A percentile compares a stretch with the other conserved stretches of the same genome.
Evolutionary conservation across 2,797 vertebrate genomes (phyloP).

Genomic region (Notolepis coatsorum): DNA sequence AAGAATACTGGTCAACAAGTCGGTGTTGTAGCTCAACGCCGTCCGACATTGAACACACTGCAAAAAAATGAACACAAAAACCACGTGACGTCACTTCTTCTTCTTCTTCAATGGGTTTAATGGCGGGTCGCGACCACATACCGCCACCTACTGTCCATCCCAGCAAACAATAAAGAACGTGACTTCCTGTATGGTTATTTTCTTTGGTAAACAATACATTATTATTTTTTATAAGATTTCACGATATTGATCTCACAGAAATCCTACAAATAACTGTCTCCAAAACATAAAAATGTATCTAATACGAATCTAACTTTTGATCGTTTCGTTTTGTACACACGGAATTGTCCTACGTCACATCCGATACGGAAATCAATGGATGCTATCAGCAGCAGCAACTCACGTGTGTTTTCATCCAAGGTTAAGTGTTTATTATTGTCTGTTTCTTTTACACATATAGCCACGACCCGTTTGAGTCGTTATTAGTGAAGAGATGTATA

Average conservation of each 20-base stretch:
- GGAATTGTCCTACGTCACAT: conserved; percentile 41
- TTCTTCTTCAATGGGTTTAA: too few species aligned
- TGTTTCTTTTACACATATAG: not conserved
- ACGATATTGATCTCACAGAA: not conserved
- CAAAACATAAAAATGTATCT: not conserved
- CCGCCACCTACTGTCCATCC: too few species aligned
- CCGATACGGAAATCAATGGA: conserved; percentile 39
- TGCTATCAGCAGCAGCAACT: not conserved
- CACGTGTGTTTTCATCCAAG: conserved; percentile 17
- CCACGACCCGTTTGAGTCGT: not conserved
- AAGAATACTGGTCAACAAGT: not conserved
- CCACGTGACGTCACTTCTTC: conserved; percentile 46
- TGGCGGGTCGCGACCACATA: too few species aligned
- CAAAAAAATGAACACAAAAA: not conserved
- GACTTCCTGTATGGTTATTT: too few species aligned
- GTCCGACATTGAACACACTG: not conserved
- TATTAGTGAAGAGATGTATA: conserved; percentile 48
- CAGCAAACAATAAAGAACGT: too few species aligned
- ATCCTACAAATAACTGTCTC: not conserved
- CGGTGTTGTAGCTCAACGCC: not conserved
- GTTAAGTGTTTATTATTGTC: conserved; percentile 7
- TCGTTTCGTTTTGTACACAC: not conserved
- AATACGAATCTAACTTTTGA: not conserved
- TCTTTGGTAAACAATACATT: too few species aligned
- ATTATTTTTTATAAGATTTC: too few species aligned